phyloP scores from a whole-genome alignment of 1,140 invertebrate genomes.

The Drosophila gunungcola region DNA sequence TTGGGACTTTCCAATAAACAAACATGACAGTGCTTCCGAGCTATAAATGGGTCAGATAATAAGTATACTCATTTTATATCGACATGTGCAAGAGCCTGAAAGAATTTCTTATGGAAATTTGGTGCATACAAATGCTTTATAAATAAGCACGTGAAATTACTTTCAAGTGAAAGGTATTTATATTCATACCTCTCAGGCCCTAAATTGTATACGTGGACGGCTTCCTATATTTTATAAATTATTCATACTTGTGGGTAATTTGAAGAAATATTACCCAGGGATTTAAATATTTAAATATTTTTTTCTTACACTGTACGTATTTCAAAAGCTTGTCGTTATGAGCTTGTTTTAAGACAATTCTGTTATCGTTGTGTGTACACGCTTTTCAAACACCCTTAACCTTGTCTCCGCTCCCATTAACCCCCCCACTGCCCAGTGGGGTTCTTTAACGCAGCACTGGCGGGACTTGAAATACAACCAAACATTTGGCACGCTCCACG shows the following conservation, averaged over 20 bases:
- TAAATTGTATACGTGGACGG: background rate
- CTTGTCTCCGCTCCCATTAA: constrained; percentile 7
- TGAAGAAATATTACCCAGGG: background rate
- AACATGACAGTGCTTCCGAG: constrained; percentile 16
- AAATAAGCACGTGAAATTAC: constrained; percentile 20
- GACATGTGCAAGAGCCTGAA: background rate
- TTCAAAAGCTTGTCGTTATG: background rate
- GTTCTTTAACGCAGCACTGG: constrained; percentile 30
- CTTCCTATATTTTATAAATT: constrained; percentile 17
- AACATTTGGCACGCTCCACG: constrained; percentile 79
- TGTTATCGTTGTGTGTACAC: constrained; percentile 23
- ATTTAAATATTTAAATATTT: background rate
- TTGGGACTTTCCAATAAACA: constrained; percentile 28
- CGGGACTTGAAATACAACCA: constrained; percentile 59
- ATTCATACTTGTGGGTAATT: background rate
- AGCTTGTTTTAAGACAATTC: constrained; percentile 20
- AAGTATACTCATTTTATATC: constrained; percentile 9
- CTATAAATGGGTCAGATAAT: constrained; percentile 30
- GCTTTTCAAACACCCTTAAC: constrained; percentile 22
- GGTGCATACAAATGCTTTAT: constrained; percentile 22
- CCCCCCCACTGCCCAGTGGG: background rate
- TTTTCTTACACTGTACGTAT: constrained; percentile 3
- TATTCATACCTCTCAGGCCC: constrained; percentile 6
- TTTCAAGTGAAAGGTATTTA: constrained; percentile 16
- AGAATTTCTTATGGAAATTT: constrained; percentile 17